Conservation (phyloP, 2,113 vertebrate species). For the Coregonus clupeaformis region DNA sequence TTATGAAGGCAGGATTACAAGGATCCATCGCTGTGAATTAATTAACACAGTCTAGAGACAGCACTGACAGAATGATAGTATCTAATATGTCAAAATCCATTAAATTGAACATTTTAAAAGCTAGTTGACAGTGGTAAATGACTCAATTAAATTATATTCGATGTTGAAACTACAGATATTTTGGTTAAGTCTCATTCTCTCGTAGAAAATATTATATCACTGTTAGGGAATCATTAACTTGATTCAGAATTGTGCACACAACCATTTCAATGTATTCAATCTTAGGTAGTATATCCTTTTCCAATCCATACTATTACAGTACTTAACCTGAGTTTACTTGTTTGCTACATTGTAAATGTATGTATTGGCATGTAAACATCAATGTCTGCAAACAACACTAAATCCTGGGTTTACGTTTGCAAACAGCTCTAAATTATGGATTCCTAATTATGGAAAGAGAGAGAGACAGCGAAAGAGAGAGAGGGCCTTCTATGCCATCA, state of each 20-base stretch:
- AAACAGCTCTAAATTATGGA: background rate
- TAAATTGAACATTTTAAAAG: background rate
- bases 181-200: background rate
- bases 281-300: too few relatives aligned
- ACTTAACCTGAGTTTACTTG: too few relatives aligned
- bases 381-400: background rate
- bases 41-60: slow-evolving; percentile 9
- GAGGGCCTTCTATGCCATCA: too few relatives aligned
- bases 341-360: background rate
- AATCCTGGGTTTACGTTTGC: background rate
- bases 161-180: background rate
- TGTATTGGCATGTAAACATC: background rate
- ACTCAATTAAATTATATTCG: background rate
- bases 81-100: background rate
- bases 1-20: slow-evolving; percentile 10
- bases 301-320: too few relatives aligned
- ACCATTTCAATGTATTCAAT: too few relatives aligned
- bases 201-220: background rate
- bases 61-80: background rate
- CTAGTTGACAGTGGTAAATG: background rate
- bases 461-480: too few relatives aligned
- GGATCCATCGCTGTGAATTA: slow-evolving; percentile 8
- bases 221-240: too few relatives aligned
- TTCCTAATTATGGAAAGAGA: background rate
- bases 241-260: too few relatives aligned